Evolutionary conservation across 1,140 invertebrate species (phyloP).

Genomic region (Oryctes rhinoceros): DNA sequence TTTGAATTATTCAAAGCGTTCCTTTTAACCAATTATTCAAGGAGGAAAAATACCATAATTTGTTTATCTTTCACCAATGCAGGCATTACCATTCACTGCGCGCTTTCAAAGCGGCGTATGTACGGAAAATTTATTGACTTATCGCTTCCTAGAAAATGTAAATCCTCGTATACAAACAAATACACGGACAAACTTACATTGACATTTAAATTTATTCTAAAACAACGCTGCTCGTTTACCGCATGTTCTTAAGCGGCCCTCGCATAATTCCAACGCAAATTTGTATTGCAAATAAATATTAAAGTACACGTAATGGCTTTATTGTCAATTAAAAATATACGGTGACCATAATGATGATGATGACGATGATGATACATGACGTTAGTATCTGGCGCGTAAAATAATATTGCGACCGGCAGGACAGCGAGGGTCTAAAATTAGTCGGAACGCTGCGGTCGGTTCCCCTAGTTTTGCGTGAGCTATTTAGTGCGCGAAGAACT

Average conservation of each 20-base stretch:
- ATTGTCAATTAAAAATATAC: slow-evolving; percentile 22
- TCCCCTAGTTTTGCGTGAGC: slow-evolving; percentile 1
- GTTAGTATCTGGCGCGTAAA: slow-evolving; percentile 2
- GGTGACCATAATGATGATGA: background rate
- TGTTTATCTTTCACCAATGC: too few relatives aligned
- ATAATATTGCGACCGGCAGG: background rate
- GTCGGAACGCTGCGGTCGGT: background rate
- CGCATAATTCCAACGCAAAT: background rate
- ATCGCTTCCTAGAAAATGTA: background rate
- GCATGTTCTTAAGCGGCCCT: background rate
- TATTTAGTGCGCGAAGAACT: background rate
- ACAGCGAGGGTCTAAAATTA: slow-evolving; percentile 25
- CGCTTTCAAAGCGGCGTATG: too few relatives aligned
- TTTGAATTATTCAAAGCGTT: too few relatives aligned
- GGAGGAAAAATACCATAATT: too few relatives aligned
- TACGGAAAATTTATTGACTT: background rate
- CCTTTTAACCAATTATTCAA: too few relatives aligned
- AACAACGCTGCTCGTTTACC: background rate
- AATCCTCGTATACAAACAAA: background rate
- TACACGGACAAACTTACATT: background rate
- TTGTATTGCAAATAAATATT: slow-evolving; percentile 25
- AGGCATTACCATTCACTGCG: too few relatives aligned
- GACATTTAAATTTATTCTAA: slow-evolving; percentile 2
- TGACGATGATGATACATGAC: background rate
- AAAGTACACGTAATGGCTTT: background rate